phyloP scores from a whole-genome alignment of 2,797 vertebrate species.

The Neoniphon sammara region DNA sequence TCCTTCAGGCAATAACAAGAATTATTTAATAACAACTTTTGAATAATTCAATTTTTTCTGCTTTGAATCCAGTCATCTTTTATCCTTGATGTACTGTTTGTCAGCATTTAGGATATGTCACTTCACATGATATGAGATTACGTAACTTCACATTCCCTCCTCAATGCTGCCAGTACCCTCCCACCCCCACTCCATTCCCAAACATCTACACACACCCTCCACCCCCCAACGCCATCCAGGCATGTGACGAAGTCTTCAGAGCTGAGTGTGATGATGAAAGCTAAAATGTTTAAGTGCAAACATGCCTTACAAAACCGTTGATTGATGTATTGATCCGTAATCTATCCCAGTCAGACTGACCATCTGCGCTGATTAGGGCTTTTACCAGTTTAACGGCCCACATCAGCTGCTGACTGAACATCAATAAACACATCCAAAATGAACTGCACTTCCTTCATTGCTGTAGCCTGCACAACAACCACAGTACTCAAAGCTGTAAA shows the following conservation, averaged over 20 bases:
- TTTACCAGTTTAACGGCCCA: conserved; percentile 65
- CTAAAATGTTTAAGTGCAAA: conserved; percentile 67
- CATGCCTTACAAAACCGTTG: conserved; percentile 67
- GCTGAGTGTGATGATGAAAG: conserved; percentile 53
- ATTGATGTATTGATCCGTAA: conserved; percentile 69
- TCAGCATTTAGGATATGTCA: conserved; percentile 23
- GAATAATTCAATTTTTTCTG: too few relatives aligned
- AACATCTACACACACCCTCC: not conserved
- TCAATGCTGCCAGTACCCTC: conserved; percentile 11
- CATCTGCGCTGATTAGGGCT: conserved; percentile 47
- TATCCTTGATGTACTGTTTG: not conserved
- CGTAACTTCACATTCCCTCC: conserved; percentile 29
- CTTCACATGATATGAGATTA: conserved; percentile 29
- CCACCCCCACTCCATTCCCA: conserved; percentile 16
- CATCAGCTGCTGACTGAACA: conserved; percentile 51
- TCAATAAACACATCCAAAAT: conserved; percentile 50
- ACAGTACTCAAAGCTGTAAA: not conserved
- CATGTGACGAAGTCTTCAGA: conserved; percentile 46
- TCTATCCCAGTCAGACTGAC: conserved; percentile 43
- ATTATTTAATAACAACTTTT: too few relatives aligned
- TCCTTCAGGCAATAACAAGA: too few relatives aligned
- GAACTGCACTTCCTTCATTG: conserved; percentile 13
- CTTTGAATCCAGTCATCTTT: not conserved
- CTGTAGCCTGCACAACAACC: not conserved
- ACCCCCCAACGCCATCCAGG: not conserved